Evolutionary conservation across 2,797 vertebrate genomes (phyloP).

Genomic region (Buphagus erythrorhynchus): DNA sequence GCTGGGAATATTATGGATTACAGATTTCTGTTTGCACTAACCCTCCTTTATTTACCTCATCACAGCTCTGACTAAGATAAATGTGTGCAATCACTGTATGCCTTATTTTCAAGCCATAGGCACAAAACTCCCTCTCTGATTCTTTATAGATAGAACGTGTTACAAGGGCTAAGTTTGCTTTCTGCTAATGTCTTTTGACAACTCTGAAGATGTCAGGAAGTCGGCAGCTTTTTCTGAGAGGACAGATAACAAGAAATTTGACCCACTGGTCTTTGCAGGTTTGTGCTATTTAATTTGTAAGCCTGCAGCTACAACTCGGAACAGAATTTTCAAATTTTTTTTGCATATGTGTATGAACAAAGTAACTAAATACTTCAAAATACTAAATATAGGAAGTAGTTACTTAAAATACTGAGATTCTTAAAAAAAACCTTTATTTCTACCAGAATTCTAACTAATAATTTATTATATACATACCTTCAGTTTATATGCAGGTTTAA

Average conservation of each 20-base stretch:
- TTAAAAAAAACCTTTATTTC: not conserved
- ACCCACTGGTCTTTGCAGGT: conserved; percentile 25
- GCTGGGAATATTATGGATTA: not conserved
- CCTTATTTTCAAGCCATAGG: conserved; percentile 16
- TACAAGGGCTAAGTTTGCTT: not conserved
- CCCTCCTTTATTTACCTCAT: not conserved
- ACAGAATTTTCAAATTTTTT: not conserved
- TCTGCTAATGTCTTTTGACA: conserved; percentile 51
- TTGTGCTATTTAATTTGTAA: conserved; percentile 1
- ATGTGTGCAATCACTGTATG: not conserved
- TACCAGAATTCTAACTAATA: not conserved
- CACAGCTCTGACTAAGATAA: conserved; percentile 1
- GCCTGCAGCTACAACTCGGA: not conserved
- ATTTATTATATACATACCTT: not conserved
- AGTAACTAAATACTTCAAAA: not conserved
- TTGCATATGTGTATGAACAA: not conserved
- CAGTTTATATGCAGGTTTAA: not conserved
- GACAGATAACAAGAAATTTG: not conserved
- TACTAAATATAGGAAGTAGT: not conserved
- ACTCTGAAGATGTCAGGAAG: conserved; percentile 27
- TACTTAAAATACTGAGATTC: not conserved
- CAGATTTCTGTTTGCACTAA: not conserved
- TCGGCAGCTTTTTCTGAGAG: not conserved
- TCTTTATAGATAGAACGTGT: conserved; percentile 11
- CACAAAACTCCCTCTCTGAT: not conserved